Evolutionary conservation across 2,797 vertebrate species (phyloP), one percentile per base, ranked within the genome.

Genomic region (Myripristis murdjan): DNA sequence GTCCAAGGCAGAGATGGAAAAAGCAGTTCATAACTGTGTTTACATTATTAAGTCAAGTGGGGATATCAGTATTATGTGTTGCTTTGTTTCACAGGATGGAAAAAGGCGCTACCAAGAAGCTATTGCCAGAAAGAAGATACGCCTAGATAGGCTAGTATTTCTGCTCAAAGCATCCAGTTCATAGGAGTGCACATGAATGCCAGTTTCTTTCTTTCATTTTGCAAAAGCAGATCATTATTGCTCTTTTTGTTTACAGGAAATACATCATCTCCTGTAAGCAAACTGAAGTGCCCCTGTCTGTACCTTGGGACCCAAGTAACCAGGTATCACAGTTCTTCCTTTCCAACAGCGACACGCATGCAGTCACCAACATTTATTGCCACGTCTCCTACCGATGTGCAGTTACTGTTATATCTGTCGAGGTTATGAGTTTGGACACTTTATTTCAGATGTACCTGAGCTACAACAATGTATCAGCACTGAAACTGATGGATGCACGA

Each of bases 291-390:
- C 96, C 97, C 0, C 87, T 98, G 46, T 98, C 98, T 0, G 97
- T 98, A n/a, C 97, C 98, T 53, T 99, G 97, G 98, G 97, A 98
- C 87, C 95, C 94, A 67, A 97, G 96, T 91, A 99, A 98, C 89
- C 97, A 99, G 97, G 97, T 98, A 95, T 77, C 81, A 60, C 58
- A 43, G 37, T 76, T 44, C n/a, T 12, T 58, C 59, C 46, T 64
- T 15, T 20, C 43, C 44, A 77, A 66, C 37, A 28, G 48, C 48
- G 11, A 39, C 37, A 24, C 22, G 22, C 62, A 0, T 26, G 41
- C 20, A 49, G 35, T 48, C 56, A 73, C 20, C 12, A 9, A 54
- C n/a, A n/a, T 6, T 80, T 60, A 43, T 79, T 69, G 39, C 54
- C 23, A n/a, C 49, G 35, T 22, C 18, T 69, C 33, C 33, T 35